phyloP scores from a whole-genome alignment of 1,140 invertebrate genomes.

The Brachionus sp. region DNA sequence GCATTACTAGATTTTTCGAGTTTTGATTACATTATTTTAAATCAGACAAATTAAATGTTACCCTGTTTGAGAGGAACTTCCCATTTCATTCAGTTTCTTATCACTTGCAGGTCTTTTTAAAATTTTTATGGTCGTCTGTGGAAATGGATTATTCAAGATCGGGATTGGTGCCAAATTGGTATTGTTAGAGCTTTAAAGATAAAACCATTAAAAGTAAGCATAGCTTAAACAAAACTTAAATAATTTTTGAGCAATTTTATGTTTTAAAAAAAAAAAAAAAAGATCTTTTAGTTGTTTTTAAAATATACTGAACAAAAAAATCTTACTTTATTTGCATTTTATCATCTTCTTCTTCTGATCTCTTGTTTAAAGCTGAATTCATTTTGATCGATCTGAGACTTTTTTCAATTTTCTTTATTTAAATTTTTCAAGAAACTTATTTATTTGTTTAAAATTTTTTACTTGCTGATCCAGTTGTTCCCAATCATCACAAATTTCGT shows the following conservation, averaged over 20 bases:
- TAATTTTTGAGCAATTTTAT: not conserved
- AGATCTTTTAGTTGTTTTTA: not conserved
- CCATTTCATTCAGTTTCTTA: slow-evolving; percentile 10
- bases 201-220: not conserved
- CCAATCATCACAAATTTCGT: slow-evolving; percentile 45
- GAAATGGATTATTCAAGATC: not conserved
- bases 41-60: not conserved
- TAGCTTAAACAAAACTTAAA: not conserved
- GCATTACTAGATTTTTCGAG: not conserved
- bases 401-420: slow-evolving; percentile 27
- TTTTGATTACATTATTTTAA: not conserved
- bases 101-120: slow-evolving; percentile 28
- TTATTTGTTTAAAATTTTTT: not conserved
- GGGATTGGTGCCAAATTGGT: not conserved
- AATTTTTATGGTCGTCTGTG: slow-evolving; percentile 34
- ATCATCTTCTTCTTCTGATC: not conserved
- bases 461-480: slow-evolving; percentile 43
- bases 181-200: not conserved
- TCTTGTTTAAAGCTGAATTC: not conserved
- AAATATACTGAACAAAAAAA: not conserved
- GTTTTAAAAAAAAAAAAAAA: too few species aligned
- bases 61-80: not conserved
- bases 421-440: not conserved
- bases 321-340: not conserved
- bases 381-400: not conserved